These are phyloP conservation scores for Gymnocheta viridis DNA, from an alignment of 2,888 invertebrate species.

Conservation along the genomic window DNA sequence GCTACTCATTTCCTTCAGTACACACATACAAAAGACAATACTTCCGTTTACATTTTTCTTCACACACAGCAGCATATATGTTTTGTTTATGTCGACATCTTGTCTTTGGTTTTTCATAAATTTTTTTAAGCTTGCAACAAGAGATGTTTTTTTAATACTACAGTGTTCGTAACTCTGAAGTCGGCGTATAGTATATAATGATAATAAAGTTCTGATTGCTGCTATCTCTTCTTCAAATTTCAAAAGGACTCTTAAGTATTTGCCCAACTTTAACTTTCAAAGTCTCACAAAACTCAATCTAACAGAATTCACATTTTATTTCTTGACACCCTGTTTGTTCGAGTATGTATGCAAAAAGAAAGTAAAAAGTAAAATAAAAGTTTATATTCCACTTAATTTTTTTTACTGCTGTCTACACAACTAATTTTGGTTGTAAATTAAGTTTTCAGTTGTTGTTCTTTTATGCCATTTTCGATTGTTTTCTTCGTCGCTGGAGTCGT, in stretches of 20 bases:
- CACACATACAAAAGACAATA: constrained; percentile 51
- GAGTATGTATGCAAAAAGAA: neutral
- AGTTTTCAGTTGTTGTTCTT: constrained; percentile 34
- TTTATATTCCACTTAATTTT: constrained; percentile 46
- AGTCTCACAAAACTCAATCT: neutral
- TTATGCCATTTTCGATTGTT: neutral
- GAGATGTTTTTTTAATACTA: constrained; percentile 14
- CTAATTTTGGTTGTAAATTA: constrained; percentile 67
- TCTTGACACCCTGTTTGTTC: neutral
- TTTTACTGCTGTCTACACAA: constrained; percentile 58
- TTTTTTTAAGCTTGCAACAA: neutral
- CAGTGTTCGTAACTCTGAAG: no score
- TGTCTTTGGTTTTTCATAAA: neutral
- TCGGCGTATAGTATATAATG: no score
- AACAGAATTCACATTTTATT: neutral
- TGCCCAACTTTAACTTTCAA: neutral
- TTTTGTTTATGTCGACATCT: no score
- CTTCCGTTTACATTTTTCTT: constrained; percentile 33
- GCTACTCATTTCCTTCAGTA: constrained; percentile 33
- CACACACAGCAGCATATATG: neutral
- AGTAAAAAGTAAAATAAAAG: constrained; percentile 43
- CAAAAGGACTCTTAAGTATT: no score
- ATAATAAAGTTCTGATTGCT: no score
- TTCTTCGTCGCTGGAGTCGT: neutral
- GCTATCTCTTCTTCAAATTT: no score